Evolutionary conservation across 2,113 vertebrate genomes (phyloP).

Genomic region (Sebastes schlegelii): DNA sequence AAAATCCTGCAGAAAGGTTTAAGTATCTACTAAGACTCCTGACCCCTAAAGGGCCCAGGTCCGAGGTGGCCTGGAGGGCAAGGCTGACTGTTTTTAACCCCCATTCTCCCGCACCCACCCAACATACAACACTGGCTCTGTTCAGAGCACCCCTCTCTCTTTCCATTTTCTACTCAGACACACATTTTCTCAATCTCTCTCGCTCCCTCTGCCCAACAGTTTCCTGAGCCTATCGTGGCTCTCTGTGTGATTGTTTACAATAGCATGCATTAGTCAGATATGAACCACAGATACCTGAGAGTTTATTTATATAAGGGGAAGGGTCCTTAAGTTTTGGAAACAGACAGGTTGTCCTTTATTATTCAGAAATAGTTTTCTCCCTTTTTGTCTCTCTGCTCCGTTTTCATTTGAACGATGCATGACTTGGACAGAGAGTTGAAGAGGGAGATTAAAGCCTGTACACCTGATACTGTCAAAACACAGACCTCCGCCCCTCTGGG

Average conservation of each 20-base stretch:
- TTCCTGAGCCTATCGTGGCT: slow-evolving; percentile 27
- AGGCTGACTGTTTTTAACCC: slow-evolving; percentile 44
- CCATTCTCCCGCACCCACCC: not conserved
- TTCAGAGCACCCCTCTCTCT: slow-evolving; percentile 4
- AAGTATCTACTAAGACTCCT: slow-evolving; percentile 80
- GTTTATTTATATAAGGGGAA: slow-evolving; percentile 75
- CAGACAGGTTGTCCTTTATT: slow-evolving; percentile 59
- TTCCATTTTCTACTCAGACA: slow-evolving; percentile 18
- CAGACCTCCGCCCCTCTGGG: slow-evolving; percentile 65
- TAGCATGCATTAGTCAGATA: slow-evolving; percentile 75
- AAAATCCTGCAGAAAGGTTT: slow-evolving; percentile 80
- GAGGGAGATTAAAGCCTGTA: slow-evolving; percentile 67
- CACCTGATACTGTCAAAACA: slow-evolving; percentile 83
- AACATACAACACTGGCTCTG: slow-evolving; percentile 26
- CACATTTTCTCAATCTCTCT: slow-evolving; percentile 30
- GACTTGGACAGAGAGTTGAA: slow-evolving; percentile 51
- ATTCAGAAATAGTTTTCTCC: slow-evolving; percentile 54
- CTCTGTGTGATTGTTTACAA: slow-evolving; percentile 65
- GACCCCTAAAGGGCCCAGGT: slow-evolving; percentile 78
- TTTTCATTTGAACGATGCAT: slow-evolving; percentile 60
- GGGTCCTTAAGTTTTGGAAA: slow-evolving; percentile 56
- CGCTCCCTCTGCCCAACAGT: slow-evolving; percentile 22
- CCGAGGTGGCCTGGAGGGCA: slow-evolving; percentile 79
- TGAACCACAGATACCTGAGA: slow-evolving; percentile 60
- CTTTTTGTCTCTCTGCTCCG: slow-evolving; percentile 41